Evolutionary conservation across 2,888 invertebrate genomes (phyloP).

Genomic region (Stomorhina lunata): DNA sequence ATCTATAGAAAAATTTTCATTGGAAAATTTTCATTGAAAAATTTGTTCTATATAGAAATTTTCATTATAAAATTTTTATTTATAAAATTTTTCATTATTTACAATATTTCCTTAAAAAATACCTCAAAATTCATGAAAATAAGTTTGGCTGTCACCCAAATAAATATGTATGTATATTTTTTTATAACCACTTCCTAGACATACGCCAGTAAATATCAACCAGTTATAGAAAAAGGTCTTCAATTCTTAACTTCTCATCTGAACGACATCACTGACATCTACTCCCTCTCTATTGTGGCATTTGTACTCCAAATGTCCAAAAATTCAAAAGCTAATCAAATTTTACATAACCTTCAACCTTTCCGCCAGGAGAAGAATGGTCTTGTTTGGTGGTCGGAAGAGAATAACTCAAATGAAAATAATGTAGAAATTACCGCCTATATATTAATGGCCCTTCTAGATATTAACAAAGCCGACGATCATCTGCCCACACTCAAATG

Average conservation of each 20-base stretch:
- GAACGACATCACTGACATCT: slow-evolving; percentile 84
- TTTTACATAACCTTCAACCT: slow-evolving; percentile 82
- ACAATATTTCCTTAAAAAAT: no score
- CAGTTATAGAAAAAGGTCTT: slow-evolving; percentile 87
- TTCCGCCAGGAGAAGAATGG: slow-evolving; percentile 76
- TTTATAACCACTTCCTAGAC: slow-evolving; percentile 69
- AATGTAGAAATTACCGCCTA: slow-evolving; percentile 91
- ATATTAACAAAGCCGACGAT: slow-evolving; percentile 65
- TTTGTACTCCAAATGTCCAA: slow-evolving; percentile 89
- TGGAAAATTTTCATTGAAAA: no score
- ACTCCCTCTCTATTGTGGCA: slow-evolving; percentile 88
- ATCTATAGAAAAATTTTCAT: no score
- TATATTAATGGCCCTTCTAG: slow-evolving; percentile 85
- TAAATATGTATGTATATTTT: background rate
- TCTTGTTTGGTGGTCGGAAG: slow-evolving; percentile 90
- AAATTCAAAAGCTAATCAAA: slow-evolving; percentile 85
- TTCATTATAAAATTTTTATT: no score
- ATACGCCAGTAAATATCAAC: slow-evolving; percentile 81
- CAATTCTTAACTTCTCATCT: slow-evolving; percentile 87
- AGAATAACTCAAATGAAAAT: slow-evolving; percentile 82
- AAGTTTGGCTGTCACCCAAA: background rate
- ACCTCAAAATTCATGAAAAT: no score
- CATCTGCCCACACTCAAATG: slow-evolving; percentile 83
- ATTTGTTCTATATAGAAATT: no score
- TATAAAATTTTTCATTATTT: no score